Evolutionary conservation across 2,888 invertebrate genomes (phyloP).

Genomic region (Cephus spinipes): DNA sequence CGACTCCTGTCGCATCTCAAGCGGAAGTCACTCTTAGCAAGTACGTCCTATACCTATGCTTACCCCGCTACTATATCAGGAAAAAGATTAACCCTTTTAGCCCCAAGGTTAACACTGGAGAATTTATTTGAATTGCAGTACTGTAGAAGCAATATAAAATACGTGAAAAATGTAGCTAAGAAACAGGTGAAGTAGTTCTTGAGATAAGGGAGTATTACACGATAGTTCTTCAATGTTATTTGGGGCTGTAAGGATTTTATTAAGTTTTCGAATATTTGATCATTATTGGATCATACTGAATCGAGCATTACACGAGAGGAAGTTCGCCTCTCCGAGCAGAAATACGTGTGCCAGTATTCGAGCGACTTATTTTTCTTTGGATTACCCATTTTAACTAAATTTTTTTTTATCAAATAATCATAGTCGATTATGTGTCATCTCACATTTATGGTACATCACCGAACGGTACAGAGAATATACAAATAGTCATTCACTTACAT

Average conservation of each 20-base stretch:
- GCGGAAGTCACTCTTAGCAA: conserved; percentile 77
- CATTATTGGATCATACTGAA: background rate
- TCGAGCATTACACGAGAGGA: too few species aligned
- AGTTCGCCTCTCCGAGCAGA: background rate
- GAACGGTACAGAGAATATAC: background rate
- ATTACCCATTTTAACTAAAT: background rate
- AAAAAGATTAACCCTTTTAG: background rate
- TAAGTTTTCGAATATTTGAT: background rate
- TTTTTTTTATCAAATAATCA: too few species aligned
- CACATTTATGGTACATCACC: too few species aligned
- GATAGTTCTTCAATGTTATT: background rate
- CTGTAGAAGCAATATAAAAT: background rate
- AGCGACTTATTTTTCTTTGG: background rate
- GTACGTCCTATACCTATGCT: conserved; percentile 52
- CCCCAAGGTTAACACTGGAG: background rate
- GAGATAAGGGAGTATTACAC: background rate
- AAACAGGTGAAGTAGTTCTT: background rate
- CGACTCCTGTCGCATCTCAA: conserved; percentile 79
- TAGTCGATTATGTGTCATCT: too few species aligned
- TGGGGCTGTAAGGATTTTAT: background rate
- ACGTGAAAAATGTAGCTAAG: background rate
- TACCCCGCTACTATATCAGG: background rate
- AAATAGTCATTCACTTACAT: background rate
- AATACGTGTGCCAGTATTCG: background rate
- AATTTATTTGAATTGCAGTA: background rate